These are phyloP conservation scores for Cotesia congregata DNA, from an alignment of 2,888 invertebrate genomes.

Conservation along the genomic window DNA sequence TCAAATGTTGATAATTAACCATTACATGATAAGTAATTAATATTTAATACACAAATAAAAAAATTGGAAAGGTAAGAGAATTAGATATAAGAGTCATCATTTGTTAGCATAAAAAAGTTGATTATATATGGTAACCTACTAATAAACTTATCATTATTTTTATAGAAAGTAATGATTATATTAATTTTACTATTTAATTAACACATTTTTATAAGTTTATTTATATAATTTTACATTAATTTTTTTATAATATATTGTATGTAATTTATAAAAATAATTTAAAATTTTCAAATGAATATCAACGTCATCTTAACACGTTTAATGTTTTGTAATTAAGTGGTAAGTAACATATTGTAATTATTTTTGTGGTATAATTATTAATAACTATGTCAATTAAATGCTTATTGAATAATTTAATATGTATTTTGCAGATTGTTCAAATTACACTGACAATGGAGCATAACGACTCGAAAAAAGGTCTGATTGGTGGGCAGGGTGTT, in stretches of 20 bases:
- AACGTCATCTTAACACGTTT: neutral
- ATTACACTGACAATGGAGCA: slow-evolving; percentile 23
- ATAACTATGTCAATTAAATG: neutral
- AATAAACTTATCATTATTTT: neutral
- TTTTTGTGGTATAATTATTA: neutral
- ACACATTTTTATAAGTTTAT: neutral
- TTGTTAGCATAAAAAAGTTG: slow-evolving; percentile 5
- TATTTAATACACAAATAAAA: neutral
- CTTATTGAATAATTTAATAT: neutral
- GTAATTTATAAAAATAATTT: neutral
- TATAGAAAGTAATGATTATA: neutral
- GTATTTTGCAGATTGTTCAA: neutral
- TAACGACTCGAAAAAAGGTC: slow-evolving; percentile 7
- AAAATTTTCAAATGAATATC: neutral
- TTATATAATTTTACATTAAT: neutral
- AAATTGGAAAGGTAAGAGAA: neutral
- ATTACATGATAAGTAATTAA: neutral
- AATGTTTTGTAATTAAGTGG: neutral
- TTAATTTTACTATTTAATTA: neutral
- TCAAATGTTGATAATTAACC: neutral
- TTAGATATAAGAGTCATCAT: slow-evolving; percentile 10
- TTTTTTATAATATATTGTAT: neutral
- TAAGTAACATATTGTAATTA: neutral
- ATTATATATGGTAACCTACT: neutral
- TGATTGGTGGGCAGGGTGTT: slow-evolving; percentile 29